Evolutionary conservation across 2,113 vertebrate species (phyloP), one percentile per base, ranked within the genome.

Genomic region (Lasiurus borealis): DNA sequence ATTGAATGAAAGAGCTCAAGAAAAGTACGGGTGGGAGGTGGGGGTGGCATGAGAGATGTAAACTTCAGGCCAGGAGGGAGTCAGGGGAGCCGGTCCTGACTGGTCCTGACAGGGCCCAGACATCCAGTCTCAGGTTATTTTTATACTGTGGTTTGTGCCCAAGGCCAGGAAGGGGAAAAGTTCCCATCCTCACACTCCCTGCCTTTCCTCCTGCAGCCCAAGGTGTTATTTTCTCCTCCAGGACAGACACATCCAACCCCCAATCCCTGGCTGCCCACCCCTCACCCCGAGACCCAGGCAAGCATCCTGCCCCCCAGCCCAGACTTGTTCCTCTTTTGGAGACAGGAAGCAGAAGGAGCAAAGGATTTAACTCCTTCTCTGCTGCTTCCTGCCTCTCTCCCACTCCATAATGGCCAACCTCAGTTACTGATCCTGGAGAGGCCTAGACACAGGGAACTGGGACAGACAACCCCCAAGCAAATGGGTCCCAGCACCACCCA

Each of bases 131-230:
- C 90, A 96, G 95, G 97, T 93, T 97, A 97, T 97, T 97, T 97
- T 97, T 97, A 97, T 81, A 95, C 96, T 96, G 97, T 95, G 97
- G 97, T 97, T 97, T 97, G 96, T 95, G 96, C 96, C 95, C 96
- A 97, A 95, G 97, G 97, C 96, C 97, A 96, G 91, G 85, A 96
- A 94, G 95, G 96, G 97, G 95, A 68, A 72, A 95, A 96, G 59
- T 91, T 86, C 91, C 93, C 96, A 88, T 93, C 92, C 94, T 92
- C 95, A 83, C 64, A 69, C 82, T 92, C 83, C 59, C 95, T 80
- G 91, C 80, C 81, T 91, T 84, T 90, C 59, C 66, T 90, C 77
- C 52, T 4, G 62, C 36, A 77, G n/a, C 48, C 83, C 93, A 88
- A 97, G 96, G 94, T 97, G 95, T 96, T 95, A 97, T 96, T 96